Conservation (phyloP, 2,113 vertebrate genomes). For the Leptobrachium leishanense region DNA sequence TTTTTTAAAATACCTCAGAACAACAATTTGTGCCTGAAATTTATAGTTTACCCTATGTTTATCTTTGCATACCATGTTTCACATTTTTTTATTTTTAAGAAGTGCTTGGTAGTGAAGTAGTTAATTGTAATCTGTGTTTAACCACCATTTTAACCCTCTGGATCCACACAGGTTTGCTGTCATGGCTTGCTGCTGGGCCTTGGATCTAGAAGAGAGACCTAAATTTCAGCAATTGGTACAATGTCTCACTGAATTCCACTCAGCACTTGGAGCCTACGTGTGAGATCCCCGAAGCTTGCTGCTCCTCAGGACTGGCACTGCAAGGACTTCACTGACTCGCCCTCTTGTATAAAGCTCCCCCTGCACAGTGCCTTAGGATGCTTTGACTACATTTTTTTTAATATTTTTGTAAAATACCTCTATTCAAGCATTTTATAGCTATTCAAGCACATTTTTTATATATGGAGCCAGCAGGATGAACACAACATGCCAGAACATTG, state of each 20-base stretch:
- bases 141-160: no score
- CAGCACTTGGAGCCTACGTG: slow-evolving; percentile 92
- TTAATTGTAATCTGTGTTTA: no score
- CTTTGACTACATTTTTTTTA: slow-evolving; percentile 42
- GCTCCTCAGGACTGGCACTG: slow-evolving; percentile 36
- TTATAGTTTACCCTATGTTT: no score
- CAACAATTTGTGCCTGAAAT: no score
- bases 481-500: slow-evolving; percentile 8
- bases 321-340: slow-evolving; percentile 34
- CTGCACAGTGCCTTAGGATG: slow-evolving; percentile 46
- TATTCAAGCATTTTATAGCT: slow-evolving; percentile 40
- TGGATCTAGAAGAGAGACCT: slow-evolving; percentile 94
- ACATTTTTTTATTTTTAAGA: no score
- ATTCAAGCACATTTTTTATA: slow-evolving; percentile 27
- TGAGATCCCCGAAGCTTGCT: slow-evolving; percentile 60
- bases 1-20: no score
- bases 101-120: no score
- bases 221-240: slow-evolving; percentile 98
- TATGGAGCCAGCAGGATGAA: background rate
- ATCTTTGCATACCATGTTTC: no score
- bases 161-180: slow-evolving; percentile 84
- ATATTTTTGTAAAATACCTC: slow-evolving; percentile 39
- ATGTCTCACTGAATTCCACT: slow-evolving; percentile 97
- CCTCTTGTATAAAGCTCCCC: slow-evolving; percentile 1
- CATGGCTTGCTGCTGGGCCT: slow-evolving; percentile 98